phyloP scores from a whole-genome alignment of 2,888 invertebrate genomes.

The Drosophila neotestacea region DNA sequence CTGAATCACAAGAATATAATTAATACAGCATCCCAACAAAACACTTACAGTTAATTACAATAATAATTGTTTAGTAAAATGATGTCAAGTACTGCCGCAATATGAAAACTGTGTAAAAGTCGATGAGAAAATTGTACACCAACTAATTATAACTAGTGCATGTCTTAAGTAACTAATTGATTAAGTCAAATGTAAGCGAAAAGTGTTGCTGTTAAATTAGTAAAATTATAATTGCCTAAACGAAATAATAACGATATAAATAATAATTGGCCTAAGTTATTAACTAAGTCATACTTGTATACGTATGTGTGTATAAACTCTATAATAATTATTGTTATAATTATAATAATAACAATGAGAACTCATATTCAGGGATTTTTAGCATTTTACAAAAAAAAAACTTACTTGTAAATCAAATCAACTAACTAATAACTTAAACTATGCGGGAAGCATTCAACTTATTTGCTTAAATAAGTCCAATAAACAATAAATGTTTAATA shows the following conservation, averaged over 20 bases:
- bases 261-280: slow-evolving; percentile 51
- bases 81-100: slow-evolving; percentile 71
- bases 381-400: slow-evolving; percentile 81
- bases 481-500: slow-evolving; percentile 68
- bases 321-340: slow-evolving; percentile 25
- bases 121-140: slow-evolving; percentile 50
- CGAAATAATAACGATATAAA: slow-evolving; percentile 33
- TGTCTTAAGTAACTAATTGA: slow-evolving; percentile 49
- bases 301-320: slow-evolving; percentile 48
- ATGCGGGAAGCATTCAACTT: slow-evolving; percentile 51
- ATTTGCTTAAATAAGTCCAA: slow-evolving; percentile 37
- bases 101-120: slow-evolving; percentile 53
- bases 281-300: slow-evolving; percentile 49
- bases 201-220: slow-evolving; percentile 65
- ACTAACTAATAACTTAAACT: slow-evolving; percentile 34
- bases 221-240: slow-evolving; percentile 38
- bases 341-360: slow-evolving; percentile 60
- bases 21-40: slow-evolving; percentile 44
- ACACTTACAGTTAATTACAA: slow-evolving; percentile 55
- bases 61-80: slow-evolving; percentile 54
- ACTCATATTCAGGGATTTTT: slow-evolving; percentile 85
- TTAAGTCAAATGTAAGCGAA: slow-evolving; percentile 42
- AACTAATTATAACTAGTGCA: slow-evolving; percentile 51
- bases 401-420: slow-evolving; percentile 44
- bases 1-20: slow-evolving; percentile 21